These are phyloP conservation scores for honey bee (Apis mellifera) DNA, from an alignment of 1,140 invertebrate species.

Conservation along the genomic window DNA sequence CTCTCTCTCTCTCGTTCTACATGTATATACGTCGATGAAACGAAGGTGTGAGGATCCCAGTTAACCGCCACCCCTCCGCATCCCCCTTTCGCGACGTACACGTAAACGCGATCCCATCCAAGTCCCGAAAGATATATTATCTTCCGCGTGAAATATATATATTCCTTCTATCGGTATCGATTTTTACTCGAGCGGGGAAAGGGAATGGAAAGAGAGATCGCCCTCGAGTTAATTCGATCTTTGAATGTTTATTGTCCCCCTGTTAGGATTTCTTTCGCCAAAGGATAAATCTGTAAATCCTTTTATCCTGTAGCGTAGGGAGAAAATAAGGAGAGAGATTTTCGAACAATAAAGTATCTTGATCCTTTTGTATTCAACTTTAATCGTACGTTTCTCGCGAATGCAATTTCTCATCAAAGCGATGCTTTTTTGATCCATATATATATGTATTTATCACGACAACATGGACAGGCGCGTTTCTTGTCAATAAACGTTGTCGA, in stretches of 20 bases:
- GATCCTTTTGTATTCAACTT: neutral
- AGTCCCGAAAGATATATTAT: conserved; percentile 18
- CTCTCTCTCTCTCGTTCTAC: no score
- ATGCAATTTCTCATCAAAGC: neutral
- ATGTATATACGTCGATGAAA: conserved; percentile 6
- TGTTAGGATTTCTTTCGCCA: neutral
- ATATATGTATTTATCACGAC: neutral
- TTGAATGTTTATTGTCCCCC: neutral
- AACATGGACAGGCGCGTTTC: neutral
- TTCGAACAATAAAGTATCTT: neutral
- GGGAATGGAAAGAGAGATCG: neutral
- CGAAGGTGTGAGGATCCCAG: neutral
- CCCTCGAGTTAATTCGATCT: neutral
- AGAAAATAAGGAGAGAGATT: neutral
- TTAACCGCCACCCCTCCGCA: neutral
- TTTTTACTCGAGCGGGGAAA: neutral
- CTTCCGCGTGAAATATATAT: conserved; percentile 18
- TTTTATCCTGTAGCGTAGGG: neutral
- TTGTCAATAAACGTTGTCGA: neutral
- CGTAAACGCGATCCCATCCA: neutral
- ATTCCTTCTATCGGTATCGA: neutral
- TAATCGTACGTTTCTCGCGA: neutral
- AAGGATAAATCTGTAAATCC: neutral
- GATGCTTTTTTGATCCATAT: neutral
- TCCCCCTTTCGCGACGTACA: neutral